Conservation (phyloP, 2,888 invertebrate species). For the Apoderus coryli region DNA sequence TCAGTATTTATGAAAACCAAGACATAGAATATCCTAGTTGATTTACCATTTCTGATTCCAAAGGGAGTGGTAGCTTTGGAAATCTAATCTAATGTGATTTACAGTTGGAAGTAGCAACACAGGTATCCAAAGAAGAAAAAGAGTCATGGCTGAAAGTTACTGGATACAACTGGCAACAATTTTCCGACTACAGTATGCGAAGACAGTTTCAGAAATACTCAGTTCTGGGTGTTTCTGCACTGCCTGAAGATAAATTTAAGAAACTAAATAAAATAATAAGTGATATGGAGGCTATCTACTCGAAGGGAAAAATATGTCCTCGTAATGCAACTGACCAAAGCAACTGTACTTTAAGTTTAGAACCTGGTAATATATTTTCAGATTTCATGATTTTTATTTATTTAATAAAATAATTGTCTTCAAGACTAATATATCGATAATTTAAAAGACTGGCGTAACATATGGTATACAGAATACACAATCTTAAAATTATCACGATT, state of each 20-base stretch:
- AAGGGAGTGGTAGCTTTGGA: no score
- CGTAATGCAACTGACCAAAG: constrained; percentile 36
- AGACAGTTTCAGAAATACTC: constrained; percentile 64
- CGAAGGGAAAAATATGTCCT: constrained; percentile 59
- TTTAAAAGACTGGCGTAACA: no score
- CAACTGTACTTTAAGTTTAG: constrained; percentile 56
- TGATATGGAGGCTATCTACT: constrained; percentile 62
- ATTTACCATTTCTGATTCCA: no score
- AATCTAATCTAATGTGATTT: constrained; percentile 16
- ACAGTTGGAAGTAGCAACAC: constrained; percentile 31
- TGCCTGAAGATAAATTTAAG: constrained; percentile 52
- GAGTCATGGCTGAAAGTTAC: constrained; percentile 40
- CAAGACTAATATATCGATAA: no score
- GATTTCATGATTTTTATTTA: no score
- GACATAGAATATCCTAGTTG: no score
- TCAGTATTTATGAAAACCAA: no score
- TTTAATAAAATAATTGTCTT: no score
- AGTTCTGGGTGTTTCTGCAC: constrained; percentile 39
- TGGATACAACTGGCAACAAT: constrained; percentile 48
- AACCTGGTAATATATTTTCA: constrained; percentile 58
- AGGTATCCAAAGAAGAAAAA: constrained; percentile 41
- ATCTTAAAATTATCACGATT: no score
- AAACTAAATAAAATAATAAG: constrained; percentile 46
- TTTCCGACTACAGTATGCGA: constrained; percentile 49
- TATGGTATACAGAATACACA: no score